Conservation (phyloP, 2,797 vertebrate genomes). For the Rhincodon typus region DNA sequence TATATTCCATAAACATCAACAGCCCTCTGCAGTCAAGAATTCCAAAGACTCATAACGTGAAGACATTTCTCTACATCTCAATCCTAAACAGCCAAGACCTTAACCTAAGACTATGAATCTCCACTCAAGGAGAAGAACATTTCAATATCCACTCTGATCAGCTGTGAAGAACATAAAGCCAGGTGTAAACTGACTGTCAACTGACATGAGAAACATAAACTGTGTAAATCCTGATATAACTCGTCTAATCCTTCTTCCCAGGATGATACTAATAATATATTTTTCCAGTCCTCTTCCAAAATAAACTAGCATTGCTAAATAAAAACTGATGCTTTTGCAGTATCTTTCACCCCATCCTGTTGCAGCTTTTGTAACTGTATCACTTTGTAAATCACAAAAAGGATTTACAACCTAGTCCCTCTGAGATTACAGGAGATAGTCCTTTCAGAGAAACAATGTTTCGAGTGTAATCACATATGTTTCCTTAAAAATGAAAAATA, state of each 20-base stretch:
- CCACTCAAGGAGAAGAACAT: not conserved
- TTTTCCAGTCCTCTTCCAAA: not conserved
- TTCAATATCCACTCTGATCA: not conserved
- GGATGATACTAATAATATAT: not conserved
- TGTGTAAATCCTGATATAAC: not conserved
- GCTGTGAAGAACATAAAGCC: not conserved
- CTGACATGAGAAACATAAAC: not conserved
- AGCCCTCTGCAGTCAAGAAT: not conserved
- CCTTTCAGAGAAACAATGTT: not conserved
- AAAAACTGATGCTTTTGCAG: not conserved
- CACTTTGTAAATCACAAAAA: not conserved
- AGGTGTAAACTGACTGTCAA: not conserved
- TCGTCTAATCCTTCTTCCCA: not conserved
- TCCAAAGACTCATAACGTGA: not conserved
- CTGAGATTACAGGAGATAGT: not conserved
- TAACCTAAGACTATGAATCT: not conserved
- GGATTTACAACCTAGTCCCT: not conserved
- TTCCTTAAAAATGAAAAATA: not conserved
- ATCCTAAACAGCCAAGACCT: not conserved
- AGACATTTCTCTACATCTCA: not conserved
- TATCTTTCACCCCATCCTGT: not conserved
- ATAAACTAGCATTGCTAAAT: not conserved
- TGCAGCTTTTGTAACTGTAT: not conserved
- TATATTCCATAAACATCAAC: too few species aligned
- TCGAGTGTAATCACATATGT: not conserved